Conservation (phyloP, 2,888 invertebrate species). For the Bugula neritina region DNA sequence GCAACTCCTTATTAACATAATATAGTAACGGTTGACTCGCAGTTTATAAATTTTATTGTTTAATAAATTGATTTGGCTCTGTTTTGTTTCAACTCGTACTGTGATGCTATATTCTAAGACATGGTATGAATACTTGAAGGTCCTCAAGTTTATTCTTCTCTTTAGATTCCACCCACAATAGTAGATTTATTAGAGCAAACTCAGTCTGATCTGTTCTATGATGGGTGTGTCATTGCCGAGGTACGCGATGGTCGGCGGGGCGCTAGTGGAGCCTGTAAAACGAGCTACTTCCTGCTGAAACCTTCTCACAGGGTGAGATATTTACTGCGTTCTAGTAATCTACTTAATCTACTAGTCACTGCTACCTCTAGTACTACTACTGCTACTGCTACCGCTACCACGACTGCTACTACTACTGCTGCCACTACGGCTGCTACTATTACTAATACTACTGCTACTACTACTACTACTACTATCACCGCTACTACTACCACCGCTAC, state of each 20-base stretch:
- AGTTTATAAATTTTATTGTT: too few relatives aligned
- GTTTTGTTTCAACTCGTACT: too few relatives aligned
- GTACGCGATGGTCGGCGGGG: constrained; percentile 72
- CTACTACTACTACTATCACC: too few relatives aligned
- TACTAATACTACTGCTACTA: neutral
- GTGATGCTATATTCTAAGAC: too few relatives aligned
- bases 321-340: constrained; percentile 27
- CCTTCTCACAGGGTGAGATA: constrained; percentile 73
- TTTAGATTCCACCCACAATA: constrained; percentile 71
- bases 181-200: constrained; percentile 70
- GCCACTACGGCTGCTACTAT: neutral
- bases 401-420: neutral
- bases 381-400: neutral
- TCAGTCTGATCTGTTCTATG: constrained; percentile 62
- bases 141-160: too few relatives aligned
- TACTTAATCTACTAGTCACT: neutral
- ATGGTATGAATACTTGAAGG: too few relatives aligned
- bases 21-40: too few relatives aligned
- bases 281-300: constrained; percentile 77
- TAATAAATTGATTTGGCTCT: too few relatives aligned
- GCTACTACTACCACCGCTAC: constrained; percentile 13
- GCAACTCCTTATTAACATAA: too few relatives aligned
- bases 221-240: constrained; percentile 84
- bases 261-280: constrained; percentile 60
- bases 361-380: neutral